Percentiles rank a stretch among this genome's conserved stretches.
These are phyloP conservation scores for Pristionchus exspectatus DNA, from an alignment of 2,888 invertebrate species.

Conservation along the genomic window DNA sequence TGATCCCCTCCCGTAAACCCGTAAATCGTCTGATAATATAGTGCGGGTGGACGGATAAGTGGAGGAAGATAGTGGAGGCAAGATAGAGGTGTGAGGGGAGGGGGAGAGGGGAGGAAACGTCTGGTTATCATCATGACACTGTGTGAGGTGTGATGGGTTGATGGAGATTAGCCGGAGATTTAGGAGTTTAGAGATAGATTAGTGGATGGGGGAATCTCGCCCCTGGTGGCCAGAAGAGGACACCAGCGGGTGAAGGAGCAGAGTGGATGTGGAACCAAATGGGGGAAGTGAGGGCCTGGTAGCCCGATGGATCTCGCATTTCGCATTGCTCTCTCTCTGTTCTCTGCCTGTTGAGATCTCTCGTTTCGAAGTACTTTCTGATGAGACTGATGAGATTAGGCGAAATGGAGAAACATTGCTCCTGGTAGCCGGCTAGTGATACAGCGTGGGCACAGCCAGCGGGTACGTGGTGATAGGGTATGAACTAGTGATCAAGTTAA, in stretches of 20 bases:
- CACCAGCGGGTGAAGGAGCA: neutral
- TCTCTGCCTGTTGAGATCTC: neutral
- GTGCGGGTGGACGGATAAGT: constrained; percentile 49
- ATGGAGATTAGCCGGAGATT: constrained; percentile 39
- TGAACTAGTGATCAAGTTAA: neutral
- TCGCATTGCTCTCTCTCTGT: no score
- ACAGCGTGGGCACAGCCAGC: neutral
- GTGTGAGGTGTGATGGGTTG: constrained; percentile 12
- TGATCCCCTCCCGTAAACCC: neutral
- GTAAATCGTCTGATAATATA: constrained; percentile 49
- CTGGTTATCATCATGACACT: neutral
- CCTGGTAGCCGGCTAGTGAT: neutral
- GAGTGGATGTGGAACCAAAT: neutral
- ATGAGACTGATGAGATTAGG: neutral
- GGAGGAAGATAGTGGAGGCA: neutral
- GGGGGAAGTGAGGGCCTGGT: neutral
- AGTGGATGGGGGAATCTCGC: neutral
- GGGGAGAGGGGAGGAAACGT: neutral
- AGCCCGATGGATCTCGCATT: neutral
- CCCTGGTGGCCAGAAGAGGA: constrained; percentile 14
- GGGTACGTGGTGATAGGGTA: neutral
- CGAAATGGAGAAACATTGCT: no score
- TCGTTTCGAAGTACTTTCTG: no score
- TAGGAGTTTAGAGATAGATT: constrained; percentile 9
- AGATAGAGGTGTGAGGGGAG: neutral